Percentiles rank a stretch among this genome's conserved stretches.
phyloP scores from a whole-genome alignment of 2,888 invertebrate species.

The Leptura quadrifasciata region DNA sequence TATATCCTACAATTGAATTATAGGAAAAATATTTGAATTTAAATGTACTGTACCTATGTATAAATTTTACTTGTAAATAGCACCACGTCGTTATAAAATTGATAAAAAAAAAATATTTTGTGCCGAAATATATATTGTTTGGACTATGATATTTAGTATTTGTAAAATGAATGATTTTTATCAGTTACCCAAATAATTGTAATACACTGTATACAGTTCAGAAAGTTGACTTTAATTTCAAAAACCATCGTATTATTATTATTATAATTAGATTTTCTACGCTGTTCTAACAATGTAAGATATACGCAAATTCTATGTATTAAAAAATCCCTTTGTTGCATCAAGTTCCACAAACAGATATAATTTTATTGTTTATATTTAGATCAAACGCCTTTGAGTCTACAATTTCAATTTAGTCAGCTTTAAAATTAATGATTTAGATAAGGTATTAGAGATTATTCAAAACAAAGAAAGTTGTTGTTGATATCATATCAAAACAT shows the following conservation, averaged over 20 bases:
- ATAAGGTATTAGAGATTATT: constrained; percentile 22
- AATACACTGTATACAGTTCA: constrained; percentile 69
- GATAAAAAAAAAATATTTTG: constrained; percentile 5
- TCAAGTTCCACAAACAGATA: constrained; percentile 50
- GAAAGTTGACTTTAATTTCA: constrained; percentile 59
- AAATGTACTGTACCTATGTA: neutral
- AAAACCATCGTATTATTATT: constrained; percentile 44
- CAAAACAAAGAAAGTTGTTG: constrained; percentile 4
- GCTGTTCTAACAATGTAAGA: constrained; percentile 60
- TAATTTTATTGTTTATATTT: constrained; percentile 21
- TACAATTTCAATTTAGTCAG: constrained; percentile 19
- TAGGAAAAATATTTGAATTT: neutral
- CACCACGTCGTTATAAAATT: neutral
- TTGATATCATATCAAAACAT: neutral
- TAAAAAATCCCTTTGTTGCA: constrained; percentile 45
- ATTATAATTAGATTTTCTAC: constrained; percentile 65
- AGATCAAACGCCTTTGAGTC: constrained; percentile 25
- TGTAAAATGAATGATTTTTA: constrained; percentile 39
- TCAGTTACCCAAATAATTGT: constrained; percentile 50
- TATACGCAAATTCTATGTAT: constrained; percentile 49
- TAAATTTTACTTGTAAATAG: constrained; percentile 4
- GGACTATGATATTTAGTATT: constrained; percentile 27
- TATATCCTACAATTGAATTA: too few species aligned
- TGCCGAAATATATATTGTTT: constrained; percentile 12
- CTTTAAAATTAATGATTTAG: constrained; percentile 27